Base-by-base conservation (phyloP, 2,797 vertebrate genomes). In the Botia kubotai region DNA sequence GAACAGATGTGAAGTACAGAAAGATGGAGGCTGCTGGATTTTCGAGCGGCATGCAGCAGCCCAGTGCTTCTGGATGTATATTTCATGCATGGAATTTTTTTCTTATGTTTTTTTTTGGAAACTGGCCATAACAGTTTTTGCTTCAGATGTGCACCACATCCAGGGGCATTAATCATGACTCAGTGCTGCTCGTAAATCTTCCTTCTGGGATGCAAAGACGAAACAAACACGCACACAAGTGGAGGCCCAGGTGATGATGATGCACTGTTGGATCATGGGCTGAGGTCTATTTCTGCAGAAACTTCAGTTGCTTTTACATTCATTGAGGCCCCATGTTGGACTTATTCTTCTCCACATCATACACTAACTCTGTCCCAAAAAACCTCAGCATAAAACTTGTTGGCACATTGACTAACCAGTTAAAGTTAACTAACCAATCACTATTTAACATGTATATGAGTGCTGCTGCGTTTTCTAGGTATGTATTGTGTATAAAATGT, bases 131-230 rank as follows among this genome's bases (percentile, higher is more conserved):
- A 75, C 81, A 81, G 74, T 85, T 79, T 86, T 87, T 84, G 71
- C 55, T 68, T 84, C 60, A 79, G 75, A 67, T 26, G 63, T 87
- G 77, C 79, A 77, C 82, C 86, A 80, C 89, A 91, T 91, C 88
- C 88, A 89, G 72, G 23, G 75, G 53, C 75, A 89, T 94, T 90
- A 93, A 92, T 93, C 91, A 90, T 73, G 79, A 80, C 77, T 82
- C 23, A 63, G 84, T 80, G 72, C 78, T 76, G 86, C 80, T 89
- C 76, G 75, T 85, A 90, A 84, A 73, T 88, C 55, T 65, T 75
- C 63, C 46, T 48, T 65, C 82, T 83, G 86, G 82, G 85, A 90
- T 58, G 33, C 72, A 83, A 39, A 82, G 74, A 84, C 81, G 53
- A 88, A 83, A 71, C 89, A 86, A 86, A 87, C 88, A 89, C 85